Conservation (phyloP, 2,888 invertebrate genomes). For the Chaetogeoica ovagalla region DNA sequence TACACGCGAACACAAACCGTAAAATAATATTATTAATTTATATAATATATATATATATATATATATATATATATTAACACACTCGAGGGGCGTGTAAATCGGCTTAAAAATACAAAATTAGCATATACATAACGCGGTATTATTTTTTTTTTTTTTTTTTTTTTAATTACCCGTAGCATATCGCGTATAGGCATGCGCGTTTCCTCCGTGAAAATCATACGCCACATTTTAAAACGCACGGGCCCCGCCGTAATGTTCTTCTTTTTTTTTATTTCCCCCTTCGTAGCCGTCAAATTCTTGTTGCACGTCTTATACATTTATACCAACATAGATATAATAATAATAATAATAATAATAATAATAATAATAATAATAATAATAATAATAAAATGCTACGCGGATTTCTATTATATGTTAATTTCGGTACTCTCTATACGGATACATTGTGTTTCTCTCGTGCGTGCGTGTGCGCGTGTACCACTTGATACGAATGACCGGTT, state of each 20-base stretch:
- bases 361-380: too few species aligned
- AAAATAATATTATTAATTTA: too few species aligned
- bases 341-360: slow-evolving; percentile 26
- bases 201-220: slow-evolving; percentile 37
- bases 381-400: slow-evolving; percentile 15
- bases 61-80: too few species aligned
- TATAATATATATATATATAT: too few species aligned
- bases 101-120: slow-evolving; percentile 21
- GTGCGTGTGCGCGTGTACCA: not conserved
- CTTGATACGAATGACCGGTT: slow-evolving; percentile 47
- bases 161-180: not conserved
- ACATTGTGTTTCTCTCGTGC: not conserved
- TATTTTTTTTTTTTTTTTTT: too few species aligned
- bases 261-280: not conserved
- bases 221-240: not conserved
- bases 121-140: not conserved
- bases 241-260: slow-evolving; percentile 2
- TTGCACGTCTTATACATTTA: not conserved
- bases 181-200: slow-evolving; percentile 6
- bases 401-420: slow-evolving; percentile 53
- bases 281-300: slow-evolving; percentile 21
- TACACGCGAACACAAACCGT: too few species aligned
- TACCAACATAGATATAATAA: not conserved
- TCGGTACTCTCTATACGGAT: slow-evolving; percentile 28
- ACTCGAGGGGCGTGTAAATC: not conserved